Evolutionary conservation across 2,888 invertebrate genomes (phyloP), one percentile per base, ranked within the genome.

Genomic region (Latrodectus elegans): DNA sequence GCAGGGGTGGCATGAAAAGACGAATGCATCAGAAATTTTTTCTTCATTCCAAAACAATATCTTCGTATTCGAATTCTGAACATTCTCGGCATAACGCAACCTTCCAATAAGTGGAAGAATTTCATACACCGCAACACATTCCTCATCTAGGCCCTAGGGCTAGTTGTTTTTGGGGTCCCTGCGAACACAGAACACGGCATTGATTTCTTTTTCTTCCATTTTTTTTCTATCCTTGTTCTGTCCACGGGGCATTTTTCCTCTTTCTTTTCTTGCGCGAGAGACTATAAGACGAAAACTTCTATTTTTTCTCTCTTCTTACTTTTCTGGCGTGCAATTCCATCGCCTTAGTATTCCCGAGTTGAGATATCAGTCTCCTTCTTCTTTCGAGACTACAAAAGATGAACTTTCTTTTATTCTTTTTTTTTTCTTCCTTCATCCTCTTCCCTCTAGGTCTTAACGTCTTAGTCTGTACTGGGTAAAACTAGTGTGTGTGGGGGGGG

Each of bases 61-160:
- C 60, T 60, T 60, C 60, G n/a, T 15, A 60, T 60, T 60, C 60
- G 60, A 60, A 60, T 60, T 60, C 60, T 60, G 60, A 60, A 60
- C 60, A 60, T 60, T 60, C 60, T 60, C n/a, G 60, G 60, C 60
- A 60, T 60, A 60, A 60, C 60, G 60, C 60, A 60, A 4, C 60
- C n/a, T 60, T n/a, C 60, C 12, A 60, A 15, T 15, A 60, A n/a
- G 60, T 15, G 60, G 12, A n/a, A 8, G 60, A 60, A 60, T 60
- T 60, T 60, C 60, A n/a, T 60, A 60, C 60, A n/a, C 60, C 60
- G 8, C 60, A 15, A n/a, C 60, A n/a, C 60, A 12, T 60, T 60
- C 60, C n/a, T n/a, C n/a, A n/a, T 60, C 60, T 60, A 0, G 6
- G 14, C 60, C 60, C 60, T n/a, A 4, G n/a, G 60, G 60, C 60